Evolutionary conservation across 1,140 invertebrate genomes (phyloP).

Genomic region (Bradysia coprophila): DNA sequence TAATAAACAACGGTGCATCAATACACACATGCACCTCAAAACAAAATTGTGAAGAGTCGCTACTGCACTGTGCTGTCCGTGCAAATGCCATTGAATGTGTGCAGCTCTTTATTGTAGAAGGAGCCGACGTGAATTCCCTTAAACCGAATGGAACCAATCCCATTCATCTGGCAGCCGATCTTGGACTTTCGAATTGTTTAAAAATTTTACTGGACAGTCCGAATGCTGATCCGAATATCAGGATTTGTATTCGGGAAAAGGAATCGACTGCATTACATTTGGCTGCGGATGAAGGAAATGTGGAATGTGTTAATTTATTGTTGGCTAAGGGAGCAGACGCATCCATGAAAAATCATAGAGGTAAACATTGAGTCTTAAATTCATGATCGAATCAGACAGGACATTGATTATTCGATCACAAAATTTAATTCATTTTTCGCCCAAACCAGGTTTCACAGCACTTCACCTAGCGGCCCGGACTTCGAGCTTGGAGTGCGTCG

Average conservation of each 20-base stretch:
- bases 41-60: conserved; percentile 48
- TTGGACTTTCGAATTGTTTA: conserved; percentile 48
- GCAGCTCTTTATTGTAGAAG: conserved; percentile 46
- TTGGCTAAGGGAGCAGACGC: conserved; percentile 51
- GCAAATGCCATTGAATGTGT: conserved; percentile 55
- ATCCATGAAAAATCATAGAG: conserved; percentile 45
- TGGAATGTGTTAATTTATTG: conserved; percentile 49
- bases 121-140: conserved; percentile 43
- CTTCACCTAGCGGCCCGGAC: conserved; percentile 56
- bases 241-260: conserved; percentile 42
- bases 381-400: too few species aligned
- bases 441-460: conserved; percentile 60
- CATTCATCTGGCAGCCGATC: conserved; percentile 55
- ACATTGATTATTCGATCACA: too few species aligned
- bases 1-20: conserved; percentile 43
- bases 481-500: conserved; percentile 58
- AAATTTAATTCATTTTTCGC: too few species aligned
- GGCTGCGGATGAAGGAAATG: conserved; percentile 58
- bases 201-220: conserved; percentile 45
- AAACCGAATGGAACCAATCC: conserved; percentile 53
- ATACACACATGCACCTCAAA: conserved; percentile 31
- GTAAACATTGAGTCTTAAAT: too few species aligned
- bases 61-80: conserved; percentile 55
- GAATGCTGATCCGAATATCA: conserved; percentile 34
- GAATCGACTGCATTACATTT: conserved; percentile 60